These are phyloP conservation scores for Chrysolina haemoptera DNA, from an alignment of 2,888 invertebrate species.

Conservation along the genomic window DNA sequence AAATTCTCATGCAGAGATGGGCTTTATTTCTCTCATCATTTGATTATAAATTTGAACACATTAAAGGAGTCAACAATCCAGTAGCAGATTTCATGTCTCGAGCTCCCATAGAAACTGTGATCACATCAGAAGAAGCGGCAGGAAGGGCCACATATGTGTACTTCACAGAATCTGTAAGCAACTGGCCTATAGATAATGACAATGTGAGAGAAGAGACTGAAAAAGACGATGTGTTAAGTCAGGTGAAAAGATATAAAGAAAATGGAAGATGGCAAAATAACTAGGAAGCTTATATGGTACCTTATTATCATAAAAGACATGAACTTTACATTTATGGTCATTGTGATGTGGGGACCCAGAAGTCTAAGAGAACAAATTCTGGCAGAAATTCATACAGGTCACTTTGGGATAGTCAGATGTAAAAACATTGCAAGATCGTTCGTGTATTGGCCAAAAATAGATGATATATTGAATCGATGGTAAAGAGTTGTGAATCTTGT, in stretches of 20 bases:
- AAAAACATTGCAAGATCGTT: conserved; percentile 29
- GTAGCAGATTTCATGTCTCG: conserved; percentile 34
- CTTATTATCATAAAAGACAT: conserved; percentile 20
- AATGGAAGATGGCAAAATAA: conserved; percentile 26
- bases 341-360: conserved; percentile 33
- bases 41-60: conserved; percentile 30
- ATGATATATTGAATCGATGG: conserved; percentile 27
- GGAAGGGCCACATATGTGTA: conserved; percentile 23
- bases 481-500: conserved; percentile 29
- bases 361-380: conserved; percentile 2
- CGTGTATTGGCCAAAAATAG: conserved; percentile 36
- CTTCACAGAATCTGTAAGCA: conserved; percentile 20
- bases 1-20: conserved; percentile 45
- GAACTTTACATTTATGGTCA: conserved; percentile 23
- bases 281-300: conserved; percentile 5
- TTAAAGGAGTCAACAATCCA: conserved; percentile 28
- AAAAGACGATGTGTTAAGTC: conserved; percentile 20
- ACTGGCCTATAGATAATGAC: conserved; percentile 32
- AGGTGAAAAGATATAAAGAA: conserved; percentile 18
- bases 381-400: conserved; percentile 27
- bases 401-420: conserved; percentile 31
- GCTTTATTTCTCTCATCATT: conserved; percentile 39
- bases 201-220: conserved; percentile 8
- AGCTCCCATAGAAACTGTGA: conserved; percentile 13
- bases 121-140: conserved; percentile 25